Base-by-base conservation (phyloP, 2,113 vertebrate species). In the Podarcis cretensis region DNA sequence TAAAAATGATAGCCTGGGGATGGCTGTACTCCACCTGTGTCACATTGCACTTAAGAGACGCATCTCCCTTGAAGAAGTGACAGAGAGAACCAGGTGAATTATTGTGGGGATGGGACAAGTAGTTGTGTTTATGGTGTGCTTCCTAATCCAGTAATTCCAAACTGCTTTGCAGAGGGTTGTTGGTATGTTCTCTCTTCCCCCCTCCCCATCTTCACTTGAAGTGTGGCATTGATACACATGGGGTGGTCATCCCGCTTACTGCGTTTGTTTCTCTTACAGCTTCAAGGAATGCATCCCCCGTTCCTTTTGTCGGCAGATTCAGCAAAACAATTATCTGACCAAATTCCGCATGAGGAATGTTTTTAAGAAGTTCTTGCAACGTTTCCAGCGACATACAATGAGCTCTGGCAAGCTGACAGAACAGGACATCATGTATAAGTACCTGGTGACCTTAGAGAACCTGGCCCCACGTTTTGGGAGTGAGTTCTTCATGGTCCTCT, bases 21-120 rank as follows among this genome's bases (percentile, higher is more conserved):
- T 99, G 98, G 98, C 99, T 0, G 98, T 99, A 30, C 97, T 99
- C 2, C 98, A 99, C 68, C 97, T 99, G 0, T 98, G 97, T 1
- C 97, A 99, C 89, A 94, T 97, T 0, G 97, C 98, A 18, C 81
- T 99, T 32, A 85, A 84, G 8, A 97, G 89, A 0, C 94, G 94
- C 1, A 18, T 96, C 6, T 97, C 97, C 30, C 95, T 99, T 48
- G 96, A 98, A 90, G 98, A 98, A 0, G 98, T 98, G 93, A 97
- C 98, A 16, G 95, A 96, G 73, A 97, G 97, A 84, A 92, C 94
- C 95, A 98, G 98, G 99, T 99, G 59, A 90, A 83, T 74, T 25
- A 57, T 27, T 32, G 18, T 66, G 0, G 77, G 2, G 25, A 3
- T 0, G 25, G 1, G 20, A 59, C 43, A 57, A 13, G 12, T 13